Base-by-base conservation (phyloP, 2,888 invertebrate genomes). In the Hemicrepidius hirtus region DNA sequence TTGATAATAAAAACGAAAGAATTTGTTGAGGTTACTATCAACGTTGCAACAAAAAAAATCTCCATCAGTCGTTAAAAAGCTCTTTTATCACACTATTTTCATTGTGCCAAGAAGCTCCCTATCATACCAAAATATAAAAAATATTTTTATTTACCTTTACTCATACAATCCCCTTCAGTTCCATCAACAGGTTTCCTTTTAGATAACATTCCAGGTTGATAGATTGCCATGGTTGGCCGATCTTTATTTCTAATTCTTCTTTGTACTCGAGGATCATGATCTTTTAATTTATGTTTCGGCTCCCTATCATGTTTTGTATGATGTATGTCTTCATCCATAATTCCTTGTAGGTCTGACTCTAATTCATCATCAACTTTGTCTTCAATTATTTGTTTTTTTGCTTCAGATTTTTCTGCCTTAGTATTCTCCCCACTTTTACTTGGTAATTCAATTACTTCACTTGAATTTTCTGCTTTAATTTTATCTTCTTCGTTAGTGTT, bases 131-230 rank as follows among this genome's bases (percentile, higher is more conserved):
- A 28, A 4, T 4, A 28, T 28, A 28, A 4, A 28, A 28, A 28
- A 28, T 28, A 3, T 32, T 32, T 40, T 13, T 40, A 40, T 4
- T 3, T 49, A 49, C 49, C 49, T 49, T 49, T 49, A 20, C 9
- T 16, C 16, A 28, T n/a, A 59, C 20, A 12, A 20, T 59, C 59
- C 5, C 2, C 1, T 18, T 68, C 64, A 6, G 13, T 37, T 40
- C 41, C 67, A 6, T 71, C 71, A 18, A 44, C 53, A 66, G 70
- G 40, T 83, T 92, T 93, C 80, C 93, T 91, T 83, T 93, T 92
- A 80, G 91, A 91, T n/a, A 94, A 91, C 94, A 94, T 96, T 20
- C 95, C 95, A 0, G 97, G 97, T 78, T 96, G 92, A 86, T 97
- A 97, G 78, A 97, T 94, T 73, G 94, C 94, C 84, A 96, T 92